A percentile compares a stretch with the other conserved stretches of the same genome.
phyloP scores from a whole-genome alignment of 2,797 vertebrate genomes.

The Pseudomugil gertrudae region DNA sequence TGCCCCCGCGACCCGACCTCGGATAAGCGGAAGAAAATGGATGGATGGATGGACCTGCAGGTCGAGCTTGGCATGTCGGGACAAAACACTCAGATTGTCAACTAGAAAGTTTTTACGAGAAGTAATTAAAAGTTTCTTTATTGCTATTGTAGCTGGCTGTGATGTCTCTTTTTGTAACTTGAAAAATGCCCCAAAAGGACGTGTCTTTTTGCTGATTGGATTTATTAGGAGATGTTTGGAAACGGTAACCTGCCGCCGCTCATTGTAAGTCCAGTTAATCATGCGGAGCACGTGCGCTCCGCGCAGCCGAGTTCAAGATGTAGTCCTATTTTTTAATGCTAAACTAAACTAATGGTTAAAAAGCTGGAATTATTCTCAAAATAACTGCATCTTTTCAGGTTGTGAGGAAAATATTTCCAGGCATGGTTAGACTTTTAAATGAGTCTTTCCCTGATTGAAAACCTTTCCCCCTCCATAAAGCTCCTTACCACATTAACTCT shows the following conservation, averaged over 20 bases:
- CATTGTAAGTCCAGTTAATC: not conserved
- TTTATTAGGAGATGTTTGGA: not conserved
- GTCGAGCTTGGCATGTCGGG: not conserved
- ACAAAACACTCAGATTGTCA: not conserved
- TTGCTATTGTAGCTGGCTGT: not conserved
- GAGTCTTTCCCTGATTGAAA: not conserved
- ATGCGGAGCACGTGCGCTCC: not conserved
- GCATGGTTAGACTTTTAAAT: not conserved
- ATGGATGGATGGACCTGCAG: not conserved
- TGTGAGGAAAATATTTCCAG: not conserved
- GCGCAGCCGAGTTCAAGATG: no score
- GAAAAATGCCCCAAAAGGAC: not conserved
- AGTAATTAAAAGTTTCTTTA: not conserved
- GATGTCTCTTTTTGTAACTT: not conserved
- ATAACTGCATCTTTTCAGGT: not conserved
- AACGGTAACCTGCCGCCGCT: not conserved
- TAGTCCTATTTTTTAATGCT: not conserved
- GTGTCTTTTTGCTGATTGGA: no score
- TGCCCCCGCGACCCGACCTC: no score
- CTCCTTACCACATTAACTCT: slow-evolving; percentile 12
- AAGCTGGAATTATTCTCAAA: not conserved
- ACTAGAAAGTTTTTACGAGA: slow-evolving; percentile 9
- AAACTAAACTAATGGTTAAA: not conserved
- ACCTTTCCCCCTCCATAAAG: not conserved
- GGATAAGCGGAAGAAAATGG: no score